These are phyloP conservation scores for Ciconia boyciana DNA, from an alignment of 2,113 vertebrate genomes.

Conservation along the genomic window DNA sequence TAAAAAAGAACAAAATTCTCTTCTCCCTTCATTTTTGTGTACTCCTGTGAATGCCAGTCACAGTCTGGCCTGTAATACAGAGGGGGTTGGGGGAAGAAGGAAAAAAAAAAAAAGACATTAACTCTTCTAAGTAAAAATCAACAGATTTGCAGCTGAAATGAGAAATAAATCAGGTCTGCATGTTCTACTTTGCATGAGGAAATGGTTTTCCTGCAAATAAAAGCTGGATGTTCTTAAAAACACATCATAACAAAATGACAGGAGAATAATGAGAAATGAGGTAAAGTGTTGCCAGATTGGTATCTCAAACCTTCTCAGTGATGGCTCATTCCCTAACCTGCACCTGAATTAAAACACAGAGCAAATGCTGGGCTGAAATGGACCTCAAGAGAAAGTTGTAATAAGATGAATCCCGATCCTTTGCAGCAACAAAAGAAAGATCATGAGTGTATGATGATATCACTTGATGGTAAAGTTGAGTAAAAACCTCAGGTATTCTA, in stretches of 20 bases:
- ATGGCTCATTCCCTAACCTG: not conserved
- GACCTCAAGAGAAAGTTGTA: not conserved
- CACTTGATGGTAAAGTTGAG: not conserved
- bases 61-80: not conserved
- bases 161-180: not conserved
- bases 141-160: not conserved
- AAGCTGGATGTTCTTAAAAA: slow-evolving; percentile 19
- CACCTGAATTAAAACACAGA: not conserved
- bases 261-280: not conserved
- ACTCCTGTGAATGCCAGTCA: not conserved
- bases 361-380: not conserved
- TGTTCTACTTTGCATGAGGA: not conserved
- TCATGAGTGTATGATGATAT: accelerated
- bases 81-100: too few species aligned
- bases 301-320: not conserved
- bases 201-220: slow-evolving; percentile 6
- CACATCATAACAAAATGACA: slow-evolving; percentile 8
- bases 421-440: not conserved
- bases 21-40: not conserved
- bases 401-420: not conserved
- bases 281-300: not conserved
- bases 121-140: not conserved
- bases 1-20: not conserved
- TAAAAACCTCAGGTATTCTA: not conserved
- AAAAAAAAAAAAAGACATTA: not conserved